phyloP scores from a whole-genome alignment of 2,113 vertebrate genomes.

The Xiphophorus hellerii region DNA sequence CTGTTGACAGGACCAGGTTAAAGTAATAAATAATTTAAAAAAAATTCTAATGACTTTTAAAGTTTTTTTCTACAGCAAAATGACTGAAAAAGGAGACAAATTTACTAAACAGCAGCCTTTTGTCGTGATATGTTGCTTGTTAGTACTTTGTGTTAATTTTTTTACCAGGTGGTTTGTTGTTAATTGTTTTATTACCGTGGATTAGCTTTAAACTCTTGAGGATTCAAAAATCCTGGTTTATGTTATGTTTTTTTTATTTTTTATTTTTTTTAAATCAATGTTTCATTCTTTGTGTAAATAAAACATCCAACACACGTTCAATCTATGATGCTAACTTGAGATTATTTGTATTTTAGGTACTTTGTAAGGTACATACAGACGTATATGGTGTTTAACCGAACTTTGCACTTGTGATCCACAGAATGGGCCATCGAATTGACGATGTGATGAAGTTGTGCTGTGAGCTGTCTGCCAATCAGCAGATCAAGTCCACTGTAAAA shows the following conservation, averaged over 20 bases:
- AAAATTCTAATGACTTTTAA: too few relatives aligned
- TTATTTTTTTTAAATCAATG: too few relatives aligned
- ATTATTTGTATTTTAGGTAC: too few relatives aligned
- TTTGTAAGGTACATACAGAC: too few relatives aligned
- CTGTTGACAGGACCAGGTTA: too few relatives aligned
- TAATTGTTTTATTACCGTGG: not conserved
- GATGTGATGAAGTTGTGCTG: constrained; percentile 87
- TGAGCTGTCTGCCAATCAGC: constrained; percentile 80
- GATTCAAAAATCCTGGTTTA: not conserved
- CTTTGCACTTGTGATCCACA: constrained; percentile 21
- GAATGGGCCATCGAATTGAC: constrained; percentile 77
- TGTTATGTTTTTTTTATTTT: too few relatives aligned
- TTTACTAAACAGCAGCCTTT: too few relatives aligned
- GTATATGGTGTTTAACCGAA: not conserved
- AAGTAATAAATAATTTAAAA: too few relatives aligned
- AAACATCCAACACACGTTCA: not conserved
- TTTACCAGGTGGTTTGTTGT: not conserved
- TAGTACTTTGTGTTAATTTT: not conserved
- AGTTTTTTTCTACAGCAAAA: too few relatives aligned
- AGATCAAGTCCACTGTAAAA: constrained; percentile 83
- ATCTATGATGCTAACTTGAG: not conserved
- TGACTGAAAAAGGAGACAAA: too few relatives aligned
- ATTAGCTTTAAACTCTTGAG: not conserved
- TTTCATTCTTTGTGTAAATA: not conserved
- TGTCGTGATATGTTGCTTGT: too few relatives aligned